Evolutionary conservation across 2,888 invertebrate species (phyloP).

Genomic region (Parnassius orleans): DNA sequence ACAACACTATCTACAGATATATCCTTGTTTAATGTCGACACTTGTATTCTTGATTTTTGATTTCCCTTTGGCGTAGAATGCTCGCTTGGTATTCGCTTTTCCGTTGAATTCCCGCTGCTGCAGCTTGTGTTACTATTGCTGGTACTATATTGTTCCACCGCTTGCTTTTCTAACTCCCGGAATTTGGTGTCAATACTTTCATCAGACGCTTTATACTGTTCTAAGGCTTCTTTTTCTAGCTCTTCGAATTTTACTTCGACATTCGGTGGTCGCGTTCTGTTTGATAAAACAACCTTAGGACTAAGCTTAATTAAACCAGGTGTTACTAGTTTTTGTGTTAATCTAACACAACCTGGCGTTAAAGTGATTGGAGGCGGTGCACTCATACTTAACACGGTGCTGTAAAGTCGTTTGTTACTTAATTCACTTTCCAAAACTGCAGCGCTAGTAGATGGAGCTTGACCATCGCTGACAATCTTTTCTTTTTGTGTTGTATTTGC

Average conservation of each 20-base stretch:
- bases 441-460: constrained; percentile 60
- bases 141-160: constrained; percentile 83
- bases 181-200: constrained; percentile 81
- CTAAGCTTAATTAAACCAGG: constrained; percentile 69
- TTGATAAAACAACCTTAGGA: constrained; percentile 62
- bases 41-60: constrained; percentile 47
- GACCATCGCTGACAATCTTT: constrained; percentile 46
- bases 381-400: constrained; percentile 76
- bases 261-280: constrained; percentile 54
- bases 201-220: constrained; percentile 81
- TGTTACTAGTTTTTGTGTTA: constrained; percentile 62
- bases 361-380: constrained; percentile 59
- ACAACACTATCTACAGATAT: constrained; percentile 69
- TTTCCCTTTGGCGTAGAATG: constrained; percentile 46
- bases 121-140: constrained; percentile 76
- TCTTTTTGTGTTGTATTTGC: constrained; percentile 39
- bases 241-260: constrained; percentile 76
- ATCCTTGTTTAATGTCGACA: constrained; percentile 69
- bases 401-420: constrained; percentile 74
- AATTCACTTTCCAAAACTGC: constrained; percentile 53
- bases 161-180: constrained; percentile 83
- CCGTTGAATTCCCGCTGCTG: constrained; percentile 66
- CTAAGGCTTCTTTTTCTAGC: constrained; percentile 81
- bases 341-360: constrained; percentile 53
- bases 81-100: constrained; percentile 50